Evolutionary conservation across 2,888 invertebrate genomes (phyloP).

Genomic region (Coelopa pilipes): DNA sequence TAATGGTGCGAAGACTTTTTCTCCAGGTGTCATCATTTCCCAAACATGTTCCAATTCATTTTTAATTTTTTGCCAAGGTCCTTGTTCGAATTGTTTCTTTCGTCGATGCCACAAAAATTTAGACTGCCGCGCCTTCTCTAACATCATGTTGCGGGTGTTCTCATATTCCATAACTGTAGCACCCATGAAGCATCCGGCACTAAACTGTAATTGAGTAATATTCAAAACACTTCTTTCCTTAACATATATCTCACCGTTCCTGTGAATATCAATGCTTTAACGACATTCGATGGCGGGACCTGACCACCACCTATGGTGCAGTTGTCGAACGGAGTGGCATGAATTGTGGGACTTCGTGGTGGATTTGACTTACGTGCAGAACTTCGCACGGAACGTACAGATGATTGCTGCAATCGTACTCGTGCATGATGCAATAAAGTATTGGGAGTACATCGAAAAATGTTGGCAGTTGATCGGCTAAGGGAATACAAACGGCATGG

Average conservation of each 20-base stretch:
- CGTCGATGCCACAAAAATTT: constrained; percentile 55
- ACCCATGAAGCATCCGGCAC: constrained; percentile 75
- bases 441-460: constrained; percentile 30
- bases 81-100: constrained; percentile 45
- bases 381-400: constrained; percentile 44
- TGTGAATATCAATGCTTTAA: constrained; percentile 60
- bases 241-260: constrained; percentile 54
- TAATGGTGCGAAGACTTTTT: constrained; percentile 83
- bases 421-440: constrained; percentile 49
- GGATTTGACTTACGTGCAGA: constrained; percentile 39
- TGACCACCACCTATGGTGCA: constrained; percentile 48
- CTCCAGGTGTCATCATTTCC: constrained; percentile 77
- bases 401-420: constrained; percentile 41
- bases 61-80: constrained; percentile 53
- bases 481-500: too few relatives aligned
- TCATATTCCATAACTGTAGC: constrained; percentile 93
- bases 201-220: constrained; percentile 68
- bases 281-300: constrained; percentile 55
- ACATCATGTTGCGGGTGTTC: constrained; percentile 62
- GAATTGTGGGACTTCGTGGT: constrained; percentile 36
- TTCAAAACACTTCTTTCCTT: not conserved
- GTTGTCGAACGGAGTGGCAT: constrained; percentile 33
- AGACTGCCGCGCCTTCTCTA: constrained; percentile 67
- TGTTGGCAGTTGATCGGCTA: constrained; percentile 30
- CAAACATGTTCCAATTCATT: constrained; percentile 69